Conservation (phyloP, 2,888 invertebrate genomes). For the Gastrophysa polygoni region DNA sequence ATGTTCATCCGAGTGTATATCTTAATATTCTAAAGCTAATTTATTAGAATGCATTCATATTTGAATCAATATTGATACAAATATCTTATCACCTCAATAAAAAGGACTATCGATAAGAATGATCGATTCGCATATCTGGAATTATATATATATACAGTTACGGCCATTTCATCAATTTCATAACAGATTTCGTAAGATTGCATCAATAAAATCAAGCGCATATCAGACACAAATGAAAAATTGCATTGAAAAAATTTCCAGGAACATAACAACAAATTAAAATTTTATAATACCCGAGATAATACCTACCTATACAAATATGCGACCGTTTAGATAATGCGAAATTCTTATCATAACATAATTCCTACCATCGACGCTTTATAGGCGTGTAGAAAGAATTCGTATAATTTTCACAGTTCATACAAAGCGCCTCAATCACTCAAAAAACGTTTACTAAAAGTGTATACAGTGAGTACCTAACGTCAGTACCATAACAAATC, state of each 20-base stretch:
- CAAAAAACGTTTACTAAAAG: too few relatives aligned
- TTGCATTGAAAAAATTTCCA: neutral
- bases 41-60: conserved; percentile 1
- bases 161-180: neutral
- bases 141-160: neutral
- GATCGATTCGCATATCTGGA: too few relatives aligned
- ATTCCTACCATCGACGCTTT: neutral
- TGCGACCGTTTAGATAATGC: neutral
- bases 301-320: neutral
- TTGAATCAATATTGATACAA: neutral
- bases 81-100: neutral
- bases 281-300: neutral
- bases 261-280: neutral
- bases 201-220: neutral
- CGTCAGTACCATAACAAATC: too few relatives aligned
- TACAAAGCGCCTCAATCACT: too few relatives aligned
- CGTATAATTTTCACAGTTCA: neutral
- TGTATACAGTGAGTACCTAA: too few relatives aligned
- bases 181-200: neutral
- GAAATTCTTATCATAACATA: neutral
- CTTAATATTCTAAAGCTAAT: too few relatives aligned
- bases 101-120: neutral
- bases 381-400: neutral
- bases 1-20: too few relatives aligned
- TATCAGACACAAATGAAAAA: too few relatives aligned